These are phyloP conservation scores for zebrafish (Danio rerio) DNA, from an alignment of 2,113 vertebrate genomes.

Conservation along the genomic window DNA sequence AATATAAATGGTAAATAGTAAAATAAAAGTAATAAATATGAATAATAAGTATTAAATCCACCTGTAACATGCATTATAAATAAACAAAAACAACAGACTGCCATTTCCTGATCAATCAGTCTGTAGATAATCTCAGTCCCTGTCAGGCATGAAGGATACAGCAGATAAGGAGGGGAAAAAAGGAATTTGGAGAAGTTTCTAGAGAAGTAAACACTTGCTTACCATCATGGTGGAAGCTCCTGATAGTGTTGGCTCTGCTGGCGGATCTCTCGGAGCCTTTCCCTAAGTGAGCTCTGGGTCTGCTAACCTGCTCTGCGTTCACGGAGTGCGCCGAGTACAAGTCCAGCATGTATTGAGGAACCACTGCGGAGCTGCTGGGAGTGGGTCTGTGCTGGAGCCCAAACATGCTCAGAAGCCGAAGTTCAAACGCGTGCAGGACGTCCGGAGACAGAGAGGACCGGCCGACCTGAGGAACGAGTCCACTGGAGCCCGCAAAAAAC, in stretches of 20 bases:
- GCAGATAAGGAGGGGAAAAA: neutral
- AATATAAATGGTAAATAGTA: no score
- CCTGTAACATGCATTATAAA: no score
- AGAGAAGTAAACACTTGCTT: slow-evolving; percentile 54
- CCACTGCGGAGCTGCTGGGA: slow-evolving; percentile 80
- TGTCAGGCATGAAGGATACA: neutral
- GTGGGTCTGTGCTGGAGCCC: slow-evolving; percentile 84
- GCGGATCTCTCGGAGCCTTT: slow-evolving; percentile 78
- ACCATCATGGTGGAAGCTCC: slow-evolving; percentile 91
- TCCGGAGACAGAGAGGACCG: slow-evolving; percentile 80
- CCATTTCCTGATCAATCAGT: neutral
- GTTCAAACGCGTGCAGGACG: slow-evolving; percentile 83
- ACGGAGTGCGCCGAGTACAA: slow-evolving; percentile 81
- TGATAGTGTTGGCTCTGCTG: slow-evolving; percentile 85
- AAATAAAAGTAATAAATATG: no score
- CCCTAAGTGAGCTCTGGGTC: slow-evolving; percentile 64
- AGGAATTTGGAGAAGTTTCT: neutral
- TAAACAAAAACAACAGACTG: neutral
- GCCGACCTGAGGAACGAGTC: slow-evolving; percentile 82
- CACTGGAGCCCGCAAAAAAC: slow-evolving; percentile 81
- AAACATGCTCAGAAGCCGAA: slow-evolving; percentile 87
- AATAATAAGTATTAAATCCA: no score
- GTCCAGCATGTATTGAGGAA: slow-evolving; percentile 87
- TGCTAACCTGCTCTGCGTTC: slow-evolving; percentile 71
- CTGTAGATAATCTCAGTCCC: neutral